Percentiles rank a stretch among this genome's conserved stretches.
phyloP scores from a whole-genome alignment of 2,113 vertebrate species.

The Marcusenius ussheri region DNA sequence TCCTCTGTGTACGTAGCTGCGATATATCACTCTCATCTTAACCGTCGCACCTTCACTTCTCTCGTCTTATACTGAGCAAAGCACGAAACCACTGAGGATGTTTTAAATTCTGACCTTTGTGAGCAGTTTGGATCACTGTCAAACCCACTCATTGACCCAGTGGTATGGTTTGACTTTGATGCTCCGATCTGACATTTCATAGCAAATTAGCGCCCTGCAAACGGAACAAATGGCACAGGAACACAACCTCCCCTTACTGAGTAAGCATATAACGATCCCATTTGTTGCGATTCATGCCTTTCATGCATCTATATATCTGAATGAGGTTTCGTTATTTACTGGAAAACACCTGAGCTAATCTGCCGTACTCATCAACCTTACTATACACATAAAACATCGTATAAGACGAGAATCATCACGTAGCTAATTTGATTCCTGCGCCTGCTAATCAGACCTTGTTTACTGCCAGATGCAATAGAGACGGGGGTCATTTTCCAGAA shows the following conservation, averaged over 20 bases:
- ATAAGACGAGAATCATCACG: not conserved
- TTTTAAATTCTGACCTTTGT: not conserved
- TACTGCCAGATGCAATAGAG: not conserved
- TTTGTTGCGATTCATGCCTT: not conserved
- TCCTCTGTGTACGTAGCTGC: not conserved
- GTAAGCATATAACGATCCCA: not conserved
- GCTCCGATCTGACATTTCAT: not conserved
- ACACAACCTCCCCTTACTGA: not conserved
- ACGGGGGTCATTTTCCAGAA: not conserved
- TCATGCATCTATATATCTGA: not conserved
- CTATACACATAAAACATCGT: not conserved
- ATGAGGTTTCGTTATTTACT: not conserved
- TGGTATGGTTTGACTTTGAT: not conserved
- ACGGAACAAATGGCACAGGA: not conserved
- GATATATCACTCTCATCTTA: not conserved
- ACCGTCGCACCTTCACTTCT: not conserved
- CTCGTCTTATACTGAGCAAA: not conserved
- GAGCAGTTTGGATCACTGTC: not conserved
- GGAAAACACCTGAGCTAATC: not conserved
- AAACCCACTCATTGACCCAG: not conserved
- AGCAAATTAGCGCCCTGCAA: not conserved
- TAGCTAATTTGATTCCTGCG: not conserved
- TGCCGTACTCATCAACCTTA: not conserved
- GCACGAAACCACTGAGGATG: not conserved
- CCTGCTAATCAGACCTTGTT: not conserved